Conservation (phyloP, 2,113 vertebrate species). For the Andinoacara biseriatus region DNA sequence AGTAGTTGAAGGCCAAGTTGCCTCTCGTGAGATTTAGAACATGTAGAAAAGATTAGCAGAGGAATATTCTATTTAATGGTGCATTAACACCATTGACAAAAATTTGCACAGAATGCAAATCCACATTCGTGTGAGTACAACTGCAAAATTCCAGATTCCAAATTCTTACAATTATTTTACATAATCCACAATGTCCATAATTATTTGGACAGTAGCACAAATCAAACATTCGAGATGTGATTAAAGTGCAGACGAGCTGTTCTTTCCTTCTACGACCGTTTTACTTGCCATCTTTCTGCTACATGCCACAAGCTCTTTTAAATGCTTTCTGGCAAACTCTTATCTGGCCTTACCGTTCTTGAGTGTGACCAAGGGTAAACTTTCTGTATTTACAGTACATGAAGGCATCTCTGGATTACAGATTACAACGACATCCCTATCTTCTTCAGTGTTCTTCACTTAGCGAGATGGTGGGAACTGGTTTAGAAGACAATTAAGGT, state of each 20-base stretch:
- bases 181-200: neutral
- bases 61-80: neutral
- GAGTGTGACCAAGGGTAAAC: neutral
- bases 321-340: neutral
- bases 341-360: neutral
- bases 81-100: neutral
- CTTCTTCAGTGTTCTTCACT: neutral
- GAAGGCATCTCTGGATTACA: neutral
- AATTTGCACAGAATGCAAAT: neutral
- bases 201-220: neutral
- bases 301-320: neutral
- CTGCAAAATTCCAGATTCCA: too few species aligned
- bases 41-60: neutral
- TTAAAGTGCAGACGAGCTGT: too few species aligned
- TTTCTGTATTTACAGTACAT: neutral
- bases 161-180: too few species aligned
- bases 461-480: too few species aligned
- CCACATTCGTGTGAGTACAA: neutral
- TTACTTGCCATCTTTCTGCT: neutral
- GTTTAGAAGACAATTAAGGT: neutral
- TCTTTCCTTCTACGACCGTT: too few species aligned
- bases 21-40: conserved; percentile 3
- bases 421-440: neutral
- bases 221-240: too few species aligned
- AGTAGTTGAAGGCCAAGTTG: conserved; percentile 12